Evolutionary conservation across 2,888 invertebrate genomes (phyloP).

Genomic region (Oscheius sp.): DNA sequence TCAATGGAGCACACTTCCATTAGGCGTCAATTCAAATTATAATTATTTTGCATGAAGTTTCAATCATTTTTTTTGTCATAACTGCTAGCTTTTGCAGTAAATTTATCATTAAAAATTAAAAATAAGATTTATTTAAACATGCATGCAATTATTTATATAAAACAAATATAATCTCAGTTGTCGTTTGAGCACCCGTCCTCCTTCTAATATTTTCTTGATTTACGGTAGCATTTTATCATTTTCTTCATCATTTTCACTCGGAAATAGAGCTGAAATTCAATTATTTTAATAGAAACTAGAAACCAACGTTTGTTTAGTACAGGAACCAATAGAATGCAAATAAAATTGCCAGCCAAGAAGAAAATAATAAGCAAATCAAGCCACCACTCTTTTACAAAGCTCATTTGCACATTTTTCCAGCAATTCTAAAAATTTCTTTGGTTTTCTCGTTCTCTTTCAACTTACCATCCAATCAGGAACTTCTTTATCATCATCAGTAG

Average conservation of each 20-base stretch:
- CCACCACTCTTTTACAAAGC: slow-evolving; percentile 52
- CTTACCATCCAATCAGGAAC: slow-evolving; percentile 48
- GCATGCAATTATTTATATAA: no score
- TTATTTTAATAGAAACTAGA: not conserved
- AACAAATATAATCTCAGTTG: not conserved
- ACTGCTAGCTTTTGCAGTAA: no score
- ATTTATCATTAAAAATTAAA: no score
- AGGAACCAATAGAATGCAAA: slow-evolving; percentile 50
- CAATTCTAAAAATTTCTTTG: slow-evolving; percentile 46
- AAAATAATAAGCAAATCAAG: slow-evolving; percentile 46
- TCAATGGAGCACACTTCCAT: no score
- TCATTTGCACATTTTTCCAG: slow-evolving; percentile 46
- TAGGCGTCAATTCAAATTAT: no score
- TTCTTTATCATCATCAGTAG: slow-evolving; percentile 55
- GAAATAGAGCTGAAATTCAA: not conserved
- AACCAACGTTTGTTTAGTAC: slow-evolving; percentile 53
- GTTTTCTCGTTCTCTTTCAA: not conserved
- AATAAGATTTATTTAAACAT: no score
- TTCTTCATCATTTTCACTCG: not conserved
- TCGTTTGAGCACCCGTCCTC: not conserved
- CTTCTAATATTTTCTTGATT: not conserved
- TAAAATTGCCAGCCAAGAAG: slow-evolving; percentile 47
- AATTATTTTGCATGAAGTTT: no score
- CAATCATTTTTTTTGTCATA: no score
- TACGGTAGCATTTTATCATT: not conserved